Conservation (phyloP, 2,113 vertebrate species). For the Ophiodon elongatus region DNA sequence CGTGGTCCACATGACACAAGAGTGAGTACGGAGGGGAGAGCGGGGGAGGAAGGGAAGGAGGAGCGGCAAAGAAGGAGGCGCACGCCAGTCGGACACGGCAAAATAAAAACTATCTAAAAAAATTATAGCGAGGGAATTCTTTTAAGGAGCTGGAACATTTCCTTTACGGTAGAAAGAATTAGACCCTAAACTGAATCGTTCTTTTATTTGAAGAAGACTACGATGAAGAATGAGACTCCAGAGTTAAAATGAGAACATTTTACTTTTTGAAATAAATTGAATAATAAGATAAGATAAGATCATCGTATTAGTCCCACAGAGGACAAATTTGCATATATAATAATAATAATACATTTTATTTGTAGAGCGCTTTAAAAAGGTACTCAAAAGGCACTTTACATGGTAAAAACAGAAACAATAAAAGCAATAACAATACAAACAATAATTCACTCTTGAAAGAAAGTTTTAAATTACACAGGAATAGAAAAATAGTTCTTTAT, state of each 20-base stretch:
- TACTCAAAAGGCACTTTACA: too few species aligned
- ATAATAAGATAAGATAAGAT: not conserved
- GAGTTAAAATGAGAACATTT: not conserved
- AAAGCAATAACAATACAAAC: too few species aligned
- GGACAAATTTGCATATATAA: too few species aligned
- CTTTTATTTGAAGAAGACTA: not conserved
- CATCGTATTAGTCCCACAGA: too few species aligned
- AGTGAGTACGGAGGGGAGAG: slow-evolving; percentile 86
- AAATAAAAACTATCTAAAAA: too few species aligned
- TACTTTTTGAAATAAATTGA: not conserved
- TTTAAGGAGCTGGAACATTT: not conserved
- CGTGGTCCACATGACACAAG: slow-evolving; percentile 96
- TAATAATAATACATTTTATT: too few species aligned
- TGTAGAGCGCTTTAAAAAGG: too few species aligned
- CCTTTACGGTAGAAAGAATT: not conserved
- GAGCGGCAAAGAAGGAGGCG: not conserved
- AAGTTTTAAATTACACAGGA: not conserved
- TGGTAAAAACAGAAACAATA: too few species aligned
- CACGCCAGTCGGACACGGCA: not conserved
- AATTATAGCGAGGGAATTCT: not conserved
- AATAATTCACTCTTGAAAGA: not conserved
- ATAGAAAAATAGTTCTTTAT: not conserved
- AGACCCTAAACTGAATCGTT: not conserved
- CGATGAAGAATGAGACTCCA: too few species aligned
- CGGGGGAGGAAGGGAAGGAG: not conserved